A percentile compares a stretch with the other conserved stretches of the same genome.
Evolutionary conservation across 2,888 invertebrate species (phyloP).

Genomic region (Gymnosoma rotundatum): DNA sequence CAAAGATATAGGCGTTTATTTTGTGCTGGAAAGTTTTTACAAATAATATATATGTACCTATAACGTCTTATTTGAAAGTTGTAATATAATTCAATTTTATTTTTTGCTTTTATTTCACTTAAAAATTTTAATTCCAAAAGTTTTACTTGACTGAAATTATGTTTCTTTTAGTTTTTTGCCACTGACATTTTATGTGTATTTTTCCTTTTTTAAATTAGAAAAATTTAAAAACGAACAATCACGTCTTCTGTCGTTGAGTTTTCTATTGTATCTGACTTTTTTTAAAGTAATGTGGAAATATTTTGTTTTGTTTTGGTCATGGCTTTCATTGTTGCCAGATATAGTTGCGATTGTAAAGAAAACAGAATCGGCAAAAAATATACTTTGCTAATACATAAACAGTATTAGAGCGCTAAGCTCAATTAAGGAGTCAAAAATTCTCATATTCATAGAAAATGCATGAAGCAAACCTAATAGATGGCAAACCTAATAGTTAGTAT

Average conservation of each 20-base stretch:
- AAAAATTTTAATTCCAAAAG: constrained; percentile 25
- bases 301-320: no score
- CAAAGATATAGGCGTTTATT: constrained; percentile 45
- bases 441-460: no score
- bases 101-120: constrained; percentile 17
- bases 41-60: background rate
- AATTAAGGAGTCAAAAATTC: no score
- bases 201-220: constrained; percentile 22
- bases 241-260: constrained; percentile 40
- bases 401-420: no score
- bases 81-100: constrained; percentile 9
- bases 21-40: constrained; percentile 43
- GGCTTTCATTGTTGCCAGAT: no score
- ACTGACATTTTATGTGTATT: background rate
- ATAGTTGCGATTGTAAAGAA: no score
- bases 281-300: background rate
- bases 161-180: constrained; percentile 17
- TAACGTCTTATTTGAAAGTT: constrained; percentile 24
- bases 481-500: no score
- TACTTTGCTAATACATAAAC: no score
- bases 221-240: constrained; percentile 2
- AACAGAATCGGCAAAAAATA: no score
- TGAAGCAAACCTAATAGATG: no score
- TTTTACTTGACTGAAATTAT: constrained; percentile 29
- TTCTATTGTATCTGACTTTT: constrained; percentile 39